Conservation (phyloP, 1,140 invertebrate genomes). For the Drosophila paulistorum region DNA sequence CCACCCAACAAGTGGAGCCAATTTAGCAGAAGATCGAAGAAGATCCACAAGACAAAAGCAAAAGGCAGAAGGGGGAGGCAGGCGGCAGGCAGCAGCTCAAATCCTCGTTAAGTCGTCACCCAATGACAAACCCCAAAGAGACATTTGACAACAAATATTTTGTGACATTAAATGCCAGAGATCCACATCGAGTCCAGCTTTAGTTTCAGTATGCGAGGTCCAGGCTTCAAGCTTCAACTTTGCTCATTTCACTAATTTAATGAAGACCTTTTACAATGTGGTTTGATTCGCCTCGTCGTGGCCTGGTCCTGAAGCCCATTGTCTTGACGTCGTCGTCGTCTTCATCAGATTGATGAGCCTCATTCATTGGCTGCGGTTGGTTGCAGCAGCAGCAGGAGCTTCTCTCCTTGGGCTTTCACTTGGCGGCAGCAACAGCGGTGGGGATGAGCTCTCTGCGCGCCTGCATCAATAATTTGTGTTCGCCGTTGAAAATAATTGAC, state of each 20-base stretch:
- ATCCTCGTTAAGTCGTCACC: constrained; percentile 74
- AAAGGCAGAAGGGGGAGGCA: neutral
- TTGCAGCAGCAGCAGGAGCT: constrained; percentile 8
- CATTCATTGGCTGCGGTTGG: constrained; percentile 41
- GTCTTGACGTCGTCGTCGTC: constrained; percentile 55
- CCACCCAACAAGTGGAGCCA: constrained; percentile 71
- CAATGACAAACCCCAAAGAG: constrained; percentile 42
- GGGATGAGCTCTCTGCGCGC: constrained; percentile 19
- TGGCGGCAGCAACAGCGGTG: neutral
- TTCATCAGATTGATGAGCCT: constrained; percentile 68
- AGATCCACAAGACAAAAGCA: neutral
- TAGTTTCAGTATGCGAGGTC: constrained; percentile 14
- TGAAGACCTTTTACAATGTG: constrained; percentile 73
- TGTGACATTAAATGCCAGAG: constrained; percentile 71
- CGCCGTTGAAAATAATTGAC: constrained; percentile 81
- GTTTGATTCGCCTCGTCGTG: constrained; percentile 30
- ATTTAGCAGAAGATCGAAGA: constrained; percentile 63
- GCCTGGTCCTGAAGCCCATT: constrained; percentile 49
- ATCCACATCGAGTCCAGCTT: neutral
- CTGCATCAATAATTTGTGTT: constrained; percentile 81
- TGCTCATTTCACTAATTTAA: constrained; percentile 81
- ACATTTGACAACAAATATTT: constrained; percentile 81
- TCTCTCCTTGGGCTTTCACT: constrained; percentile 32
- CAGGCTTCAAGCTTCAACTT: constrained; percentile 20
- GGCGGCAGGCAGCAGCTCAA: constrained; percentile 34